Evolutionary conservation across 2,113 vertebrate genomes (phyloP).

Genomic region (Hystrix brachyura): DNA sequence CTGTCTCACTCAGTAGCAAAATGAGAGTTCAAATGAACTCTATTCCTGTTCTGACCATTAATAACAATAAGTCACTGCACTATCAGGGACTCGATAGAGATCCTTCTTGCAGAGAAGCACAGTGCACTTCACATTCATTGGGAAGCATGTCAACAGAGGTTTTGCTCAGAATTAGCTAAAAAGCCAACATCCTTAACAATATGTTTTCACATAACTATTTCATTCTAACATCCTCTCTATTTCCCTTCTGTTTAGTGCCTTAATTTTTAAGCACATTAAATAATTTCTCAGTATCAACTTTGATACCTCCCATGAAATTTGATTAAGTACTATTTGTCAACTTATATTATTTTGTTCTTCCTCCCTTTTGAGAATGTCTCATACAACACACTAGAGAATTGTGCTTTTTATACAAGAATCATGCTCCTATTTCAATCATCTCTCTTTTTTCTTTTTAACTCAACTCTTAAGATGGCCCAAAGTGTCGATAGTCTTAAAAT

Average conservation of each 20-base stretch:
- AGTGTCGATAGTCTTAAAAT: not conserved
- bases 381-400: not conserved
- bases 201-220: slow-evolving; percentile 14
- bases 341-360: not conserved
- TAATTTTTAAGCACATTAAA: slow-evolving; percentile 11
- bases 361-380: not conserved
- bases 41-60: slow-evolving; percentile 64
- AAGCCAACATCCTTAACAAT: not conserved
- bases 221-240: not conserved
- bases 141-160: not conserved
- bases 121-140: slow-evolving; percentile 40
- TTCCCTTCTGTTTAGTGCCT: not conserved
- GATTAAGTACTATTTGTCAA: slow-evolving; percentile 32
- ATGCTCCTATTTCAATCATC: not conserved
- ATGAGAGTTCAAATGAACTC: slow-evolving; percentile 60
- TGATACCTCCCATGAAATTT: not conserved
- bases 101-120: not conserved
- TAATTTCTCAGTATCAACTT: not conserved
- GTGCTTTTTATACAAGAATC: not conserved
- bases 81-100: slow-evolving; percentile 18
- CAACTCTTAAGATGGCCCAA: not conserved
- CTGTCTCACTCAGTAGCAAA: slow-evolving; percentile 57
- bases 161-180: not conserved
- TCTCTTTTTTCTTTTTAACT: not conserved
- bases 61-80: slow-evolving; percentile 69